Evolutionary conservation across 1,140 invertebrate genomes (phyloP).

Genomic region (Diabrotica undecimpunctata): DNA sequence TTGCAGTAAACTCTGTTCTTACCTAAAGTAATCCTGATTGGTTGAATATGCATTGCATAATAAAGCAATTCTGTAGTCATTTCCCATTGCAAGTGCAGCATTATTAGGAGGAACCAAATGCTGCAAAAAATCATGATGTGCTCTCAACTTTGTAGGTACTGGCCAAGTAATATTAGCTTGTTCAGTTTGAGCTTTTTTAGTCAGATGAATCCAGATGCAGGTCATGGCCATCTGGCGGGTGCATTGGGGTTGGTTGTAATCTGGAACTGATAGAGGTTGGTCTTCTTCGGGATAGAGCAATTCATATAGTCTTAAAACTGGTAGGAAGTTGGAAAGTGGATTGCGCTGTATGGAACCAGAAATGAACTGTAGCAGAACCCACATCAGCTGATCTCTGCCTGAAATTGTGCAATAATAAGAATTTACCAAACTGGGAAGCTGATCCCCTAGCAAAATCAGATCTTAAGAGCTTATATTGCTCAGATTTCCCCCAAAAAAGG

Average conservation of each 20-base stretch:
- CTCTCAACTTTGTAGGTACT: conserved; percentile 77
- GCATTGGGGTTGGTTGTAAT: conserved; percentile 79
- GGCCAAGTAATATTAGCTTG: conserved; percentile 51
- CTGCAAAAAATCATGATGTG: conserved; percentile 85
- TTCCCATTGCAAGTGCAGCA: conserved; percentile 62
- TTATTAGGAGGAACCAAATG: conserved; percentile 72
- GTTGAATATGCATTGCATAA: conserved; percentile 94
- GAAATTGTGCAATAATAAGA: conserved; percentile 54
- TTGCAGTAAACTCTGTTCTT: conserved; percentile 26
- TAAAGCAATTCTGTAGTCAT: conserved; percentile 85
- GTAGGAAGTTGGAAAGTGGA: conserved; percentile 83
- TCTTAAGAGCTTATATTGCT: too few relatives aligned
- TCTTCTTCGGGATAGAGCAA: conserved; percentile 90
- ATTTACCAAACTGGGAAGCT: not conserved
- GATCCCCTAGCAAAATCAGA: not conserved
- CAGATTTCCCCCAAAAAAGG: too few relatives aligned
- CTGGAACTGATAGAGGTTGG: conserved; percentile 81
- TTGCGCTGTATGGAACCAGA: conserved; percentile 95
- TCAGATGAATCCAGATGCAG: conserved; percentile 93
- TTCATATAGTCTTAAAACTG: conserved; percentile 88
- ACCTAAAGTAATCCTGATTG: conserved; percentile 73
- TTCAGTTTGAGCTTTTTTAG: conserved; percentile 76
- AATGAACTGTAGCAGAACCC: conserved; percentile 95
- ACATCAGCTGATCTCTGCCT: conserved; percentile 91
- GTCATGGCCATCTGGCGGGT: conserved; percentile 91